Conservation (phyloP, 2,113 vertebrate species). For the Cyanistes caeruleus region DNA sequence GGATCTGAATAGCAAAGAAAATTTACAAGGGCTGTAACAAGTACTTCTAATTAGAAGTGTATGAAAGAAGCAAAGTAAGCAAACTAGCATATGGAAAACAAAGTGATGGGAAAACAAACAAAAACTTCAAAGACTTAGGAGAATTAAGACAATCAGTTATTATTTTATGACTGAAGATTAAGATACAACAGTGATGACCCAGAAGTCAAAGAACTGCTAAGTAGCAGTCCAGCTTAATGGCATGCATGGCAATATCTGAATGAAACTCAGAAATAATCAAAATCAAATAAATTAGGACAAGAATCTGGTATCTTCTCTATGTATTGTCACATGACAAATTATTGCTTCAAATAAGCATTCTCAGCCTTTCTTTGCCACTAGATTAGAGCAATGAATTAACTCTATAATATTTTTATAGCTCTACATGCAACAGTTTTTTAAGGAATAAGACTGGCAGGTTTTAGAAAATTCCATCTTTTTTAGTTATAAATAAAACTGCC, state of each 20-base stretch:
- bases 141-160: background rate
- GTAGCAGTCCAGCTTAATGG: background rate
- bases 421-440: background rate
- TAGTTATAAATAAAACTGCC: background rate
- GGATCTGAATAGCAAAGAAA: conserved; percentile 6
- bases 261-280: background rate
- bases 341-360: background rate
- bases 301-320: background rate
- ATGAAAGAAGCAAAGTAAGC: conserved; percentile 16
- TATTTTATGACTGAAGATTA: conserved; percentile 11
- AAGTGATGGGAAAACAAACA: background rate
- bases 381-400: background rate
- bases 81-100: background rate
- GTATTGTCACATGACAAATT: background rate
- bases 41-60: background rate
- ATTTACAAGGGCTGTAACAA: background rate
- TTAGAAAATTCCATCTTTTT: background rate
- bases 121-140: background rate
- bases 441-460: background rate
- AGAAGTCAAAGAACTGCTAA: background rate
- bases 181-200: background rate
- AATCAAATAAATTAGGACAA: background rate
- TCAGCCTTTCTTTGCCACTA: background rate
- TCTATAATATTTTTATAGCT: background rate
- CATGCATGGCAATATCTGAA: background rate